A percentile compares a stretch with the other conserved stretches of the same genome.
Evolutionary conservation across 2,797 vertebrate genomes (phyloP).

Genomic region (Poeciliopsis presidionis): DNA sequence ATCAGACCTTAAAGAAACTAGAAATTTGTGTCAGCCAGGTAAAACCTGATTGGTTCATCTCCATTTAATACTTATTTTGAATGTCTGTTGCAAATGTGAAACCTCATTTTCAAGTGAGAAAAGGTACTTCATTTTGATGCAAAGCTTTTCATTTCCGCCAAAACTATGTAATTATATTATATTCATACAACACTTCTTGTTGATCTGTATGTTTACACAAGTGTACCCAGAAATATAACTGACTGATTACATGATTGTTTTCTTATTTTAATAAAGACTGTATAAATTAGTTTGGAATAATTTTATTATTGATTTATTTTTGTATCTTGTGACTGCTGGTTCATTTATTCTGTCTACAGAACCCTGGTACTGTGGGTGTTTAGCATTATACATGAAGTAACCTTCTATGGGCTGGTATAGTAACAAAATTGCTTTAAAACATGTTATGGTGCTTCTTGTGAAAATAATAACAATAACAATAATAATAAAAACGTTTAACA

Average conservation of each 20-base stretch:
- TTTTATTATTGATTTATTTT: neutral
- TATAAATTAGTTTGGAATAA: neutral
- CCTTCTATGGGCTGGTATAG: neutral
- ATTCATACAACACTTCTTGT: neutral
- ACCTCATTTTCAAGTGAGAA: neutral
- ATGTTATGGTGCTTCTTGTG: neutral
- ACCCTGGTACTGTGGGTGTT: neutral
- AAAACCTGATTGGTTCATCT: too few relatives aligned
- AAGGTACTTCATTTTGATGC: neutral
- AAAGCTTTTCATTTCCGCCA: neutral
- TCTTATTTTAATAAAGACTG: neutral
- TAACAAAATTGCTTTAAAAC: neutral
- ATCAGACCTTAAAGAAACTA: neutral
- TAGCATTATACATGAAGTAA: neutral
- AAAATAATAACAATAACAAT: neutral
- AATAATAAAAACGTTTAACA: too few relatives aligned
- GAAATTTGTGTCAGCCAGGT: neutral
- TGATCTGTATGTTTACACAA: neutral
- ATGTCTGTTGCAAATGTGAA: neutral
- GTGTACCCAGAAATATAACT: neutral
- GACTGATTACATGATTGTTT: neutral
- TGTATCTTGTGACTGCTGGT: neutral
- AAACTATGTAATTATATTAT: neutral
- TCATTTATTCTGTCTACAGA: neutral
- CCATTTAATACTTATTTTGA: neutral